A percentile compares a stretch with the other conserved stretches of the same genome.
phyloP scores from a whole-genome alignment of 2,113 vertebrate genomes.

The Emydura subglobosa region DNA sequence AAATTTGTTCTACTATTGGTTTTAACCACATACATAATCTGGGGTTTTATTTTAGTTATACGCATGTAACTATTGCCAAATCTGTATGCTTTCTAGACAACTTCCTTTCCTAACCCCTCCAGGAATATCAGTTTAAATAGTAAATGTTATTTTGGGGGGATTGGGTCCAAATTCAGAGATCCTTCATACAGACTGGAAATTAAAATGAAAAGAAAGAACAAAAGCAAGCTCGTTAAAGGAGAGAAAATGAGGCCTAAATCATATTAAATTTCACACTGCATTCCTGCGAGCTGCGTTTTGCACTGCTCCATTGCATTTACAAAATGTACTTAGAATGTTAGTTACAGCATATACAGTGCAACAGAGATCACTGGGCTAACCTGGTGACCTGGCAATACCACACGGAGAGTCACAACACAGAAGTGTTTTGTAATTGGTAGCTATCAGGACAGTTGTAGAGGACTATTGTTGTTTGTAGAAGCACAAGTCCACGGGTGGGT shows the following conservation, averaged over 20 bases:
- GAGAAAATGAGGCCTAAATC: background rate
- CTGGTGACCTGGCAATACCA: no score
- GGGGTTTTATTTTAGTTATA: background rate
- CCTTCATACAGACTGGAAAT: background rate
- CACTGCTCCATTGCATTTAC: rapidly evolving
- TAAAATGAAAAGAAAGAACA: background rate
- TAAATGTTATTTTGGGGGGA: background rate
- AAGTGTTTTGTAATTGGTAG: no score
- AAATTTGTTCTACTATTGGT: no score
- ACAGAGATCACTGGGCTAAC: no score
- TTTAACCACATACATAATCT: rapidly evolving
- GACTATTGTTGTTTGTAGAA: no score
- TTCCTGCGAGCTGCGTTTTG: background rate
- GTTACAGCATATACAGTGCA: rapidly evolving
- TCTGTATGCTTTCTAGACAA: background rate
- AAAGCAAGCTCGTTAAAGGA: background rate
- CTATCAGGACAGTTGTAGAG: no score
- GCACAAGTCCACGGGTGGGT: no score
- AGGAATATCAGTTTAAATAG: background rate
- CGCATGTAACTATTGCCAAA: background rate
- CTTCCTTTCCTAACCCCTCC: background rate
- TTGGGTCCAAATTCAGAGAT: background rate
- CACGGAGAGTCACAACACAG: no score
- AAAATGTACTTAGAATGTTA: no score
- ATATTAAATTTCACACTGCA: background rate